phyloP scores from a whole-genome alignment of 1,140 invertebrate species.

The Drosophila leontia region DNA sequence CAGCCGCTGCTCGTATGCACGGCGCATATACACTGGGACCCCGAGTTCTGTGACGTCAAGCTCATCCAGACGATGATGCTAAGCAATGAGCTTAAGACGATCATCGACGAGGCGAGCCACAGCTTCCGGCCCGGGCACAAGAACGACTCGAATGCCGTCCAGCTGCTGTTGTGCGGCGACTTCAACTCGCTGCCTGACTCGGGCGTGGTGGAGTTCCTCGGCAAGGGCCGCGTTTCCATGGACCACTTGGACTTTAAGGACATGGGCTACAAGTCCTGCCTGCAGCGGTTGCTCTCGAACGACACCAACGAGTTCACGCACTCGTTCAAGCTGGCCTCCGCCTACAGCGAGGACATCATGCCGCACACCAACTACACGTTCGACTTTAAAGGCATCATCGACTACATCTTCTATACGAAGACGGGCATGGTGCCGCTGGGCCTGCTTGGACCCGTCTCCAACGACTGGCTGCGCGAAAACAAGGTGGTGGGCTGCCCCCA shows the following conservation, averaged over 20 bases:
- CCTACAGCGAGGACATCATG: slow-evolving; percentile 98
- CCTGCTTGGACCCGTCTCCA: slow-evolving; percentile 95
- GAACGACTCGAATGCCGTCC: slow-evolving; percentile 92
- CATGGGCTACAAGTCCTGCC: slow-evolving; percentile 95
- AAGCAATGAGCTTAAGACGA: slow-evolving; percentile 94
- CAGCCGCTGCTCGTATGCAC: slow-evolving; percentile 98
- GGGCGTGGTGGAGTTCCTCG: slow-evolving; percentile 98
- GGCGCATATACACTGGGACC: slow-evolving; percentile 99
- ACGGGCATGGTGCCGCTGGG: slow-evolving; percentile 97
- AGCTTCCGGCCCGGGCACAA: slow-evolving; percentile 88
- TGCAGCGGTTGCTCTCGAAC: slow-evolving; percentile 94
- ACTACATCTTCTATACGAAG: slow-evolving; percentile 99
- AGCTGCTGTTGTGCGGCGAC: slow-evolving; percentile 98
- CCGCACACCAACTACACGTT: slow-evolving; percentile 99
- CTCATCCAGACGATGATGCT: slow-evolving; percentile 99
- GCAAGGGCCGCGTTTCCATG: slow-evolving; percentile 93
- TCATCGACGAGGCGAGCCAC: slow-evolving; percentile 91
- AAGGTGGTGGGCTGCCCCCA: slow-evolving; percentile 99
- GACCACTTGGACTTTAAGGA: slow-evolving; percentile 99
- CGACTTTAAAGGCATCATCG: slow-evolving; percentile 99
- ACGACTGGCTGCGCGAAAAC: slow-evolving; percentile 97
- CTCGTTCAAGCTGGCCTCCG: slow-evolving; percentile 96
- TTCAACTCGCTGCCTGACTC: slow-evolving; percentile 99
- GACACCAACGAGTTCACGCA: slow-evolving; percentile 97
- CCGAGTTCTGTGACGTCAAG: slow-evolving; percentile 99